These are phyloP conservation scores for Osmoderma eremita DNA, from an alignment of 2,888 invertebrate genomes.

Conservation along the genomic window DNA sequence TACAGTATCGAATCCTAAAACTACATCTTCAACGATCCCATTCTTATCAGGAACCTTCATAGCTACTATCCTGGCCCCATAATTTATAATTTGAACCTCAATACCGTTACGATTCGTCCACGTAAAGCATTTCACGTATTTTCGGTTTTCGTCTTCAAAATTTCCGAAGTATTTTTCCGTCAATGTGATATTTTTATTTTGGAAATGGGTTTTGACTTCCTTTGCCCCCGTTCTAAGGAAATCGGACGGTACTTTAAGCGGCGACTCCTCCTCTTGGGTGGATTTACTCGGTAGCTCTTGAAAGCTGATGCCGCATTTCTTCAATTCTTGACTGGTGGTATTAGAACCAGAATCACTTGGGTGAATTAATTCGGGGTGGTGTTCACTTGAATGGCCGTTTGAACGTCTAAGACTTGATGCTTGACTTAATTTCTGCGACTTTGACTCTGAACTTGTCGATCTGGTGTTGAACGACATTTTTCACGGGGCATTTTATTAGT, in stretches of 20 bases:
- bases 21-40: slow-evolving; percentile 79
- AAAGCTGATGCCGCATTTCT: slow-evolving; percentile 26
- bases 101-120: slow-evolving; percentile 75
- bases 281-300: background rate
- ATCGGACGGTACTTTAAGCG: background rate
- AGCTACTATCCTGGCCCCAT: slow-evolving; percentile 78
- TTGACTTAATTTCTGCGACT: no score
- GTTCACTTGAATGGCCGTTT: no score
- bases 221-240: background rate
- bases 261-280: background rate
- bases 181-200: slow-evolving; percentile 51
- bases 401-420: no score
- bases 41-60: slow-evolving; percentile 79
- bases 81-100: slow-evolving; percentile 76
- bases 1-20: slow-evolving; percentile 83
- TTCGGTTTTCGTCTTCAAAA: slow-evolving; percentile 51
- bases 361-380: background rate
- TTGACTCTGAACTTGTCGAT: no score
- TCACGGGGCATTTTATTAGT: no score
- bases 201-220: slow-evolving; percentile 38
- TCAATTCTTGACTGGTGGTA: background rate
- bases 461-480: no score
- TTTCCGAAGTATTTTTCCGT: slow-evolving; percentile 57
- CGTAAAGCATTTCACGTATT: slow-evolving; percentile 71
- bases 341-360: background rate